These are phyloP conservation scores for Aptenodytes forsteri DNA, from an alignment of 2,113 vertebrate species.

Conservation along the genomic window DNA sequence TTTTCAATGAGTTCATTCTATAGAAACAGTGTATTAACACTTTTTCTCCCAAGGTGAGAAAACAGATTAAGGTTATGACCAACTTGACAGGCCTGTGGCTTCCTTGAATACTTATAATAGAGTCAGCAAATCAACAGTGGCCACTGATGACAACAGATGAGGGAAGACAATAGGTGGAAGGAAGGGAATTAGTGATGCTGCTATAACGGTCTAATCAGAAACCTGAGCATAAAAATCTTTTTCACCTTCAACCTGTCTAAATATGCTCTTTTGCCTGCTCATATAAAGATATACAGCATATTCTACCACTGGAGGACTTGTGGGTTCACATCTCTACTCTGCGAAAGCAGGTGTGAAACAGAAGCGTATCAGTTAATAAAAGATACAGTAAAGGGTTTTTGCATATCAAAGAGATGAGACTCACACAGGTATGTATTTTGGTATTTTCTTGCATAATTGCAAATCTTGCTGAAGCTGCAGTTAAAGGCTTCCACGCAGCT, in stretches of 20 bases:
- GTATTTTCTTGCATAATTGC: slow-evolving; percentile 16
- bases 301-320: background rate
- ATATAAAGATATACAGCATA: background rate
- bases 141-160: slow-evolving; percentile 56
- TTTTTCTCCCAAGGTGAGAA: slow-evolving; percentile 69
- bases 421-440: background rate
- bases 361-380: background rate
- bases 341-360: background rate
- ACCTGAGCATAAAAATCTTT: slow-evolving; percentile 33
- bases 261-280: background rate
- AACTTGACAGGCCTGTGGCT: slow-evolving; percentile 65
- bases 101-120: slow-evolving; percentile 56
- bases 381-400: background rate
- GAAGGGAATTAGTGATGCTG: slow-evolving; percentile 51
- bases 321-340: background rate
- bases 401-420: background rate
- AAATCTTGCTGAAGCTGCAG: slow-evolving; percentile 14
- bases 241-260: slow-evolving; percentile 25
- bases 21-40: slow-evolving; percentile 39
- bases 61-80: slow-evolving; percentile 69
- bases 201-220: slow-evolving; percentile 36
- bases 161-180: slow-evolving; percentile 41
- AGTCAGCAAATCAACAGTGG: slow-evolving; percentile 64
- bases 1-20: slow-evolving; percentile 1
- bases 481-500: background rate